Base-by-base conservation (phyloP, 2,888 invertebrate genomes). In the Scaptomyza polygonia region DNA sequence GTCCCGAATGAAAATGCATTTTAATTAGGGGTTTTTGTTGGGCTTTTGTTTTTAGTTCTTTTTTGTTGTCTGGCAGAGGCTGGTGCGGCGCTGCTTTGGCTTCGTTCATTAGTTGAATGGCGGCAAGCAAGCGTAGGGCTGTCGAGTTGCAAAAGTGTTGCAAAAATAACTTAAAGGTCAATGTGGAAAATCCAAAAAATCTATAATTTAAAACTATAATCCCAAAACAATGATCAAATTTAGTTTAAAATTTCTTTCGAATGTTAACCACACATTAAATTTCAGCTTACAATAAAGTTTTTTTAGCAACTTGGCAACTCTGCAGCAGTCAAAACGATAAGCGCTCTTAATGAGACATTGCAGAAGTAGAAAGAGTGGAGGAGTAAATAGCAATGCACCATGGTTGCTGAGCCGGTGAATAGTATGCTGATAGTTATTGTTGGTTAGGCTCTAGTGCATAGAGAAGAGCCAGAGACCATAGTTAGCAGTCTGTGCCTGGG, bases 1-100 rank as follows among this genome's bases (percentile, higher is more conserved):
- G 80, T 86, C 87, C 80, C 85, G 84, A 88, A 88, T 87, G 79
- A 89, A 89, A 89, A 88, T 89, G 89, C 89, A 89, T 89, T 89
- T 89, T 89, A 89, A 89, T 89, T 89, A 89, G 89, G 88, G 85
- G 86, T 86, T 89, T 89, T 89, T 84, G 79, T 81, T 86, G 79
- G 79, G 77, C 75, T 81, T 86, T 79, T 84, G 83, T 84, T 81
- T 84, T 79, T 71, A 71, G 81, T 84, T 72, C 72, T 74, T 68
- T 67, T 77, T 72, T 72, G 55, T 63, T 11, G 30, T 47, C 56
- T 34, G 53, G 39, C 61, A 53, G 62, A 52, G 30, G 59, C 67
- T 55, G 63, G 55, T 40, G 61, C 72, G 65, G 77, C 62, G 61
- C 43, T 69, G 63, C 61, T 67, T 62, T 72, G 68, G 77, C 61